Percentiles rank a stretch among this genome's conserved stretches.
Conservation (phyloP, 1,140 invertebrate genomes). For the Rhopalosiphum padi region DNA sequence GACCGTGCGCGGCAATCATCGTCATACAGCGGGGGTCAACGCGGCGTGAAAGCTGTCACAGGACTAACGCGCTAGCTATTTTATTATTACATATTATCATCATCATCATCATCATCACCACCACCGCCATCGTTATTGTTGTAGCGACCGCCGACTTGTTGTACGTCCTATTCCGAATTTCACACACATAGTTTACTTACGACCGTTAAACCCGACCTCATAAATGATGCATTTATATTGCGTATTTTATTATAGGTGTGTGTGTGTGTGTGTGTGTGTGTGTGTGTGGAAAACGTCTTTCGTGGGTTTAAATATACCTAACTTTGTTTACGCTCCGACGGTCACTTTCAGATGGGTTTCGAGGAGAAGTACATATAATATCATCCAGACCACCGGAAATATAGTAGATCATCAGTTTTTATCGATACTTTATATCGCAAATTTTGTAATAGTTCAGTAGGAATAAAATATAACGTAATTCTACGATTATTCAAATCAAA, state of each 20-base stretch:
- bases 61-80: not conserved
- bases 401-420: not conserved
- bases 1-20: not conserved
- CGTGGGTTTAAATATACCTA: not conserved
- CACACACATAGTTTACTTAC: not conserved
- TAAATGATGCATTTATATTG: not conserved
- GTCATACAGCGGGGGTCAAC: not conserved
- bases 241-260: not conserved
- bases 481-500: not conserved
- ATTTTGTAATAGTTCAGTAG: not conserved
- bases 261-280: not conserved
- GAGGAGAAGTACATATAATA: no score
- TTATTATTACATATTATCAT: constrained; percentile 12
- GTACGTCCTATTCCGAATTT: not conserved
- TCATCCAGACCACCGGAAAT: no score
- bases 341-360: not conserved
- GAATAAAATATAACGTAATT: no score
- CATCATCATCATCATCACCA: not conserved
- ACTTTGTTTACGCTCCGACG: not conserved
- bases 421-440: no score
- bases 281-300: not conserved
- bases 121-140: not conserved
- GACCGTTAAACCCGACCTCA: not conserved
- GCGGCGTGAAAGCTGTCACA: not conserved
- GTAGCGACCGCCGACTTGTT: not conserved